Base-by-base conservation (phyloP, 2,888 invertebrate species). In the Apodemia duryi region DNA sequence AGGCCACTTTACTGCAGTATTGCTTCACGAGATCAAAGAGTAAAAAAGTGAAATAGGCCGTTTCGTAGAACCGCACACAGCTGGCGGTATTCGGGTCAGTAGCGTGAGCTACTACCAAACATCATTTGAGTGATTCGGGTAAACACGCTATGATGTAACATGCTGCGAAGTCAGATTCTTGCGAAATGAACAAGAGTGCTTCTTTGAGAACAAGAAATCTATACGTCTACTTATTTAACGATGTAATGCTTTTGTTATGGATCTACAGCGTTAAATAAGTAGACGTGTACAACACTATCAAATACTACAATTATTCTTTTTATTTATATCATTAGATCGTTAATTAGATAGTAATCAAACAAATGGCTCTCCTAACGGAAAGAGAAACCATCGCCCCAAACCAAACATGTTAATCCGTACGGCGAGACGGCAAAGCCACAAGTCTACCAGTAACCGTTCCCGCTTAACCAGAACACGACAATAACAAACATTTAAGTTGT, bases 71-170 rank as follows among this genome's bases (percentile, higher is more conserved):
- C 49, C 69, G 71, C 65, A 75, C 81, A 82, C 86, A 85, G 87
- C 83, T 86, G 87, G 74, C 72, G 74, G 80, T 79, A 91, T 83
- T 74, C 74, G 75, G 91, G 91, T 89, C 91, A 90, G 86, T 83
- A 76, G 85, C 83, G 82, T 85, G 82, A 82, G 80, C 81, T 81
- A 79, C 77, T 76, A 80, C 80, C 81, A 83, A 82, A 83, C 80
- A 84, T 82, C 79, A 81, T 83, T 78, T 78, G 77, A 80, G 75
- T 77, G 80, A 74, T 78, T 77, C 77, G 79, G 77, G 76, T 84
- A 86, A 86, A 88, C 83, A 86, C 78, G 81, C 81, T 80, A 78
- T 88, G 84, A 86, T 81, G 90, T 83, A 90, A 89, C 73, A 67
- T 70, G 71, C 68, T 72, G 74, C 69, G 76, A 76, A 76, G 77